Evolutionary conservation across 2,113 vertebrate genomes (phyloP).

Genomic region (Caranx melampygus): DNA sequence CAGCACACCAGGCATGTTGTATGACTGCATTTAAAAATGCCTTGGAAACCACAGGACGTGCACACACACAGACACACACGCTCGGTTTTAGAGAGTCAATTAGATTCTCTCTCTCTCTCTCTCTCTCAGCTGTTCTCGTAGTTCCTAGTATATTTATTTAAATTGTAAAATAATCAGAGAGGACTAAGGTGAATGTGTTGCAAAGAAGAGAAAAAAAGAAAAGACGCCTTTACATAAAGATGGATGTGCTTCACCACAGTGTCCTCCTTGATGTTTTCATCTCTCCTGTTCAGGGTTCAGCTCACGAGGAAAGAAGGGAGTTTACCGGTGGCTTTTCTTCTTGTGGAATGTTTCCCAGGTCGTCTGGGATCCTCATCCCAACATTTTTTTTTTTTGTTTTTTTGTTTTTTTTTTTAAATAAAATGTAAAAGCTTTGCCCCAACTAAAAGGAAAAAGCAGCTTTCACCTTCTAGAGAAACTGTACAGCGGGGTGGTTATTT

Average conservation of each 20-base stretch:
- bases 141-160: conserved; percentile 74
- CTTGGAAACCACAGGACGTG: conserved; percentile 11
- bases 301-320: conserved; percentile 5
- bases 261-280: conserved; percentile 9
- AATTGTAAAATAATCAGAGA: conserved; percentile 58
- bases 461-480: conserved; percentile 52
- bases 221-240: conserved; percentile 54
- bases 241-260: conserved; percentile 61
- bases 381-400: background rate
- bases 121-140: conserved; percentile 7
- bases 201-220: conserved; percentile 22
- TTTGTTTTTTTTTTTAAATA: background rate
- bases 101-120: background rate
- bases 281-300: conserved; percentile 10
- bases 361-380: conserved; percentile 12
- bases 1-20: conserved; percentile 10
- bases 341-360: conserved; percentile 52
- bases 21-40: conserved; percentile 10
- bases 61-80: conserved; percentile 2
- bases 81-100: conserved; percentile 46
- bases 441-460: background rate
- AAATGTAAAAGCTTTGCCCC: background rate
- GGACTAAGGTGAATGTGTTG: conserved; percentile 67
- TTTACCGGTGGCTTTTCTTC: conserved; percentile 20
- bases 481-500: conserved; percentile 73